phyloP scores from a whole-genome alignment of 2,888 invertebrate genomes.

The Epinotia nisella region DNA sequence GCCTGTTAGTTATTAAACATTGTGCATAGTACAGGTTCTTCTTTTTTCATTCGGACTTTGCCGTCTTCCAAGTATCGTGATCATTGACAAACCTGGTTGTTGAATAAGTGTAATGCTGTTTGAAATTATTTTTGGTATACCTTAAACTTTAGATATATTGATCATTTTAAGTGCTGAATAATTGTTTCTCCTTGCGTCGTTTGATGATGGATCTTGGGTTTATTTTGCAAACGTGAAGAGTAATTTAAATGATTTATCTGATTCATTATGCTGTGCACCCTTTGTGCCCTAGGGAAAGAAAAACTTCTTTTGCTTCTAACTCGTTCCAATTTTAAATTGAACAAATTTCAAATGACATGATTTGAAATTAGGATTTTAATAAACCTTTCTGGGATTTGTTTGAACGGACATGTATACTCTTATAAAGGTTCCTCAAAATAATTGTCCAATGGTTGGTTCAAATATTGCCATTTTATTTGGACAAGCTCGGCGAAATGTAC shows the following conservation, averaged over 20 bases:
- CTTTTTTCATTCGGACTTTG: no score
- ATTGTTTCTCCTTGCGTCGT: no score
- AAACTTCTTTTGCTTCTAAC: conserved; percentile 38
- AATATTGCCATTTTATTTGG: conserved; percentile 2
- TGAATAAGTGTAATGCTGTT: background rate
- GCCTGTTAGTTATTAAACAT: background rate
- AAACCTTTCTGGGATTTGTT: conserved; percentile 24
- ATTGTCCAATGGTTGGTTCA: background rate
- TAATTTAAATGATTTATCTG: conserved; percentile 26
- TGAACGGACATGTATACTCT: background rate
- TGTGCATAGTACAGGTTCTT: no score
- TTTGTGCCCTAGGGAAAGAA: conserved; percentile 37
- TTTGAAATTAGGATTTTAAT: conserved; percentile 36
- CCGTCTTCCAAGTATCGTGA: background rate
- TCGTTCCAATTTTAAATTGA: conserved; percentile 42
- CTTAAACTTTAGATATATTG: no score
- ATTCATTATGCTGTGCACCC: conserved; percentile 30
- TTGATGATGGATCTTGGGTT: background rate
- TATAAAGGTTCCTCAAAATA: background rate
- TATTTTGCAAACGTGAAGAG: background rate
- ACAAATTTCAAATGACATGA: conserved; percentile 38
- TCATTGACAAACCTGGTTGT: background rate
- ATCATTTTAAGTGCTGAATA: no score
- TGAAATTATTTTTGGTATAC: background rate
- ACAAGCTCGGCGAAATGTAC: background rate